phyloP scores from a whole-genome alignment of 2,113 vertebrate species.

The Pipa parva region DNA sequence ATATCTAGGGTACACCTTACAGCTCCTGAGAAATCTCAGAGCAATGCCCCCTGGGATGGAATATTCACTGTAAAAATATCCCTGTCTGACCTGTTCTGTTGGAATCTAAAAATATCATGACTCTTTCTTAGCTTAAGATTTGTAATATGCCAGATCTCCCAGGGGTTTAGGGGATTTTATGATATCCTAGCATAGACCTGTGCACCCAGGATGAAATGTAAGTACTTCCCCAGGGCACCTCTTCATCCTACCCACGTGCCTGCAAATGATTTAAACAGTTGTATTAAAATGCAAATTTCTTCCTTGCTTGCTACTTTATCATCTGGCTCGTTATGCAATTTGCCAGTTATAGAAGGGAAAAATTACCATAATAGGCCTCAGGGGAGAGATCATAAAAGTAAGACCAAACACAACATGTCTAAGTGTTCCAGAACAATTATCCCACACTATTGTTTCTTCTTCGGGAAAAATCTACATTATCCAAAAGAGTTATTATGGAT shows the following conservation, averaged over 20 bases:
- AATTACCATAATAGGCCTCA: conserved; percentile 78
- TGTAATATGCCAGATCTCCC: neutral
- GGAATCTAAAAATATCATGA: neutral
- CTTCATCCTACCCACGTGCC: conserved; percentile 41
- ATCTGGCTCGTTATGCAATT: conserved; percentile 74
- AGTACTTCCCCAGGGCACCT: neutral
- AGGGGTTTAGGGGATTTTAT: neutral
- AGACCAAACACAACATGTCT: conserved; percentile 65
- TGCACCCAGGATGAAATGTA: neutral
- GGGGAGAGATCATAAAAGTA: conserved; percentile 67
- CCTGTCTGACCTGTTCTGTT: neutral
- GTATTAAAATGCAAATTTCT: conserved; percentile 90
- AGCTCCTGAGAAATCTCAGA: neutral
- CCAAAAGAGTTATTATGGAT: conserved; percentile 20
- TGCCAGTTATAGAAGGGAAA: conserved; percentile 73
- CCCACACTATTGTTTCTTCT: conserved; percentile 55
- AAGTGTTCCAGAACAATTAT: conserved; percentile 62
- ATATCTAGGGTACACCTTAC: too few species aligned
- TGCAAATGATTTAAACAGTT: conserved; percentile 68
- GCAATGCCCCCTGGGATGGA: neutral
- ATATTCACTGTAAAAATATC: neutral
- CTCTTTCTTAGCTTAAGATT: neutral
- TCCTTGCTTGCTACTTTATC: conserved; percentile 79
- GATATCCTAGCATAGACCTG: neutral
- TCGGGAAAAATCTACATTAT: conserved; percentile 52